Evolutionary conservation across 2,797 vertebrate genomes (phyloP), one percentile per base, ranked within the genome.

Genomic region (Cyprinodon diabolis): DNA sequence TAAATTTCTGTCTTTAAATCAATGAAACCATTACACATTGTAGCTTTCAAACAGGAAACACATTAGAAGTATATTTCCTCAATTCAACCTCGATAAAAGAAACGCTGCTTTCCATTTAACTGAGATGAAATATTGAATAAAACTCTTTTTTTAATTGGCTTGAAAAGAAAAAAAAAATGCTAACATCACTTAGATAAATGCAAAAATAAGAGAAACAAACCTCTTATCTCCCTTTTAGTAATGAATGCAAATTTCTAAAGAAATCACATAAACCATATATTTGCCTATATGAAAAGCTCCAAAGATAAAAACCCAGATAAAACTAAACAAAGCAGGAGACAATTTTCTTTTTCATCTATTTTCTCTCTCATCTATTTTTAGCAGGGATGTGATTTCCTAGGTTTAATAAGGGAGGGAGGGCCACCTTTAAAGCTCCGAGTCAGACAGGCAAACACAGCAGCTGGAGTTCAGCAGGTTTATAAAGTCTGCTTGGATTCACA

Each of bases 381-480:
- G 1, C 11, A 19, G 47, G 47, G 57, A 17, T 40, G n/a, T 13
- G 70, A 75, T 55, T 63, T 55, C 47, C 14, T 30, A 14, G 63
- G 57, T 56, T 65, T 57, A 8, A 6, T 17, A 43, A 7, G 52
- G 52, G 71, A 65, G 45, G 40, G 74, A 72, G 65, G 73, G 77
- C 79, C 57, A 81, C 68, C 62, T 45, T 17, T 30, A 23, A 58
- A 56, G 79, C 67, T 57, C 71, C 79, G 80, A 88, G 62, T 87
- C 87, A 74, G 51, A 14, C 15, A 12, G 57, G 51, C 49, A 1
- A 49, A 35, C n/a, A 40, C 48, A 65, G 54, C 54, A 70, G 56
- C 63, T 57, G n/a, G 9, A 4, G 48, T 52, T 74, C 35, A 21
- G 30, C 21, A 21, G 67, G 60, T 17, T 51, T n/a, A 30, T 57